A percentile compares a stretch with the other conserved stretches of the same genome.
Conservation (phyloP, 2,113 vertebrate genomes). For the Phrynosoma platyrhinos region DNA sequence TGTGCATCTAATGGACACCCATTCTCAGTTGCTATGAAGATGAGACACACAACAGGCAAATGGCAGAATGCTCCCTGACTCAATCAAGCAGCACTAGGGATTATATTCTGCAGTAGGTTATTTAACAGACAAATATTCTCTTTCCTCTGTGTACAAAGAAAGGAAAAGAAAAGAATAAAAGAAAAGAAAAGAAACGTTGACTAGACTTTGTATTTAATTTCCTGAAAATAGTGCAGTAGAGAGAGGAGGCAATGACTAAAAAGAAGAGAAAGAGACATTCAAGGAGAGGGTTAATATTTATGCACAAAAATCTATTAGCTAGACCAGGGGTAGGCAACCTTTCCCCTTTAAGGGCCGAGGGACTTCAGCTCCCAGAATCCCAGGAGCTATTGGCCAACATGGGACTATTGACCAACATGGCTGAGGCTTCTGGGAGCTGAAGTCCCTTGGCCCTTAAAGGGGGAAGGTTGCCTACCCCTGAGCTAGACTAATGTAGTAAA, state of each 20-base stretch:
- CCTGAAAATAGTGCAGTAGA: conserved; percentile 55
- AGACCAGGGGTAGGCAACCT: too few relatives aligned
- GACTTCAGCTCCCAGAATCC: too few relatives aligned
- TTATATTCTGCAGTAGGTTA: conserved; percentile 39
- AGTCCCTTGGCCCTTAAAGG: too few relatives aligned
- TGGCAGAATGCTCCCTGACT: conserved; percentile 1
- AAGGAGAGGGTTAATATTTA: conserved; percentile 42
- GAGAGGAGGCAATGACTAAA: not conserved
- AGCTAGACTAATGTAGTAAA: conserved; percentile 3
- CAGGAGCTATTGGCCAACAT: too few relatives aligned
- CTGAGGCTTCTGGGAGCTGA: too few relatives aligned
- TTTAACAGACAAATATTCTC: conserved; percentile 55
- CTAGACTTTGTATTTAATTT: conserved; percentile 6
- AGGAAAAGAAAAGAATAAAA: conserved; percentile 14
- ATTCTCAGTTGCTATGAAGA: conserved; percentile 39
- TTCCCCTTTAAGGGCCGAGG: too few relatives aligned
- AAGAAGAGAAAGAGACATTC: conserved; percentile 28
- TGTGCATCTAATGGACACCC: not conserved
- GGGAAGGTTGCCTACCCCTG: too few relatives aligned
- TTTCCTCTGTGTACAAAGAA: conserved; percentile 23
- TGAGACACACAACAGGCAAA: conserved; percentile 31
- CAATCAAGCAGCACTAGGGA: not conserved
- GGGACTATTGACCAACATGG: too few relatives aligned
- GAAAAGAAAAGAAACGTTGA: conserved; percentile 25
- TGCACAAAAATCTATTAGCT: conserved; percentile 62